Evolutionary conservation across 1,140 invertebrate genomes (phyloP), one percentile per base, ranked within the genome.

Genomic region (Bombus difficillimus): DNA sequence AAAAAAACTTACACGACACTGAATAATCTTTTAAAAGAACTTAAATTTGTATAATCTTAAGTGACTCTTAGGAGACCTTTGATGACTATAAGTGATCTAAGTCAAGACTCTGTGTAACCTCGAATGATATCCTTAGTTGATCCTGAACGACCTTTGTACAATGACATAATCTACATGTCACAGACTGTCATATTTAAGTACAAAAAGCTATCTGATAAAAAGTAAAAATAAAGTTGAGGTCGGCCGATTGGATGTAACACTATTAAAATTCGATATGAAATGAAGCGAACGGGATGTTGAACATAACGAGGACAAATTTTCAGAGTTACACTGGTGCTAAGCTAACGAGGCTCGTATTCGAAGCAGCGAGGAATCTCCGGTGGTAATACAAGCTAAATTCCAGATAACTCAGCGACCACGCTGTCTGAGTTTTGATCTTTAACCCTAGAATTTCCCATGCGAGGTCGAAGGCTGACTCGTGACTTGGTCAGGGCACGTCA

Each of bases 351-450:
- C 34, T 72, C n/a, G 34, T 62, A 57, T 47, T 66, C 39, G 41
- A 34, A 41, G 15, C 62, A 28, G 59, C 3, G 39, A n/a, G 81
- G 47, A 83, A 83, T 77, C 39, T 41, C 64, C 37, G 62, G 32
- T 37, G 64, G 62, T 77, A 69, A 69, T 83, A 34, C 74, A 43
- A 69, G 37, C 37, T 66, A 53, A 77, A 83, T 83, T 83, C 64
- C 73, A 57, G 32, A 83, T 77, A 83, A 77, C 62, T 77, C 47
- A 22, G 22, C 62, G 25, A 41, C 5, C 62, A 53, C 47, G 75
- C 74, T 32, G 59, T 43, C 75, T 64, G 66, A 62, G 28, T 43
- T 39, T 32, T 34, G 76, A 85, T 79, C 68, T 80, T 85, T 85
- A 85, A 47, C 53, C 41, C 32, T 64, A 43, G 64, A 71, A 80